Conservation (phyloP, 2,113 vertebrate genomes). For the Clarias macrocephalus region DNA sequence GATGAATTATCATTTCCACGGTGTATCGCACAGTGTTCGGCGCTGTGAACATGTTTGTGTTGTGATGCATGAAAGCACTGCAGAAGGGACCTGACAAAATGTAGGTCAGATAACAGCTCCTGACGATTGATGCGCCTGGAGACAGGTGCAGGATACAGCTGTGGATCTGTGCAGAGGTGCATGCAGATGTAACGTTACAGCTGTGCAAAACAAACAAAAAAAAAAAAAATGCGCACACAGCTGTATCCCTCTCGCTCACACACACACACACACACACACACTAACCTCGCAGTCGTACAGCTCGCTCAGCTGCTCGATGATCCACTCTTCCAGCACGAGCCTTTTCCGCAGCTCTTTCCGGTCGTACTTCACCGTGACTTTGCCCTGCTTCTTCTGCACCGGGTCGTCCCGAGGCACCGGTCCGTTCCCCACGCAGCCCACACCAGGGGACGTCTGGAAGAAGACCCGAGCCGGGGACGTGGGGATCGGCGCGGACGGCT, state of each 20-base stretch:
- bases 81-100: constrained; percentile 21
- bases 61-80: constrained; percentile 29
- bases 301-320: constrained; percentile 92
- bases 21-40: neutral
- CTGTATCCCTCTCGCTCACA: neutral
- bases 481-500: constrained; percentile 71
- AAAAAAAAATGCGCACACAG: neutral
- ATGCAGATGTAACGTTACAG: neutral
- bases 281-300: constrained; percentile 94
- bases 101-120: constrained; percentile 32
- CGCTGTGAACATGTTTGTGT: neutral
- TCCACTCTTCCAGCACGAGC: constrained; percentile 94
- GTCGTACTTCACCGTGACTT: constrained; percentile 98
- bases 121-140: constrained; percentile 13
- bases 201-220: no score
- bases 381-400: constrained; percentile 87
- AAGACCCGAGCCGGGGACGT: constrained; percentile 80
- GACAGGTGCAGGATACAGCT: neutral
- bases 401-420: constrained; percentile 76
- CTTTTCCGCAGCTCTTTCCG: constrained; percentile 93
- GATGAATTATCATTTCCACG: neutral
- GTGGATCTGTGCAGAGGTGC: neutral
- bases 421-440: constrained; percentile 72
- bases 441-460: constrained; percentile 80
- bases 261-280: neutral